phyloP scores from a whole-genome alignment of 2,888 invertebrate genomes.

The Cerceris ruficornis region DNA sequence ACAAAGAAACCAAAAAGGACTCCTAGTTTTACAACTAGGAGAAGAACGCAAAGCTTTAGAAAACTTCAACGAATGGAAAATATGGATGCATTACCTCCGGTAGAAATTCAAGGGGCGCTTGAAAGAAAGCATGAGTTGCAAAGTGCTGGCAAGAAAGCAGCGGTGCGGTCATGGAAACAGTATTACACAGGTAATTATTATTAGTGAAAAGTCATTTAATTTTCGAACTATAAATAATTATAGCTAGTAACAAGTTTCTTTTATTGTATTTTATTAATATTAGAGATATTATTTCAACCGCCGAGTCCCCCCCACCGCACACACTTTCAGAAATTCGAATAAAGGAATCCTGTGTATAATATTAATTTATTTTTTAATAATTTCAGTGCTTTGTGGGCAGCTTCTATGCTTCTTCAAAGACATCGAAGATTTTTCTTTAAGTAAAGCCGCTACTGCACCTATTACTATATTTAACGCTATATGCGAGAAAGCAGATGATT shows the following conservation, averaged over 20 bases:
- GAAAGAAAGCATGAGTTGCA: constrained; percentile 98
- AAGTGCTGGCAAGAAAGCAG: constrained; percentile 96
- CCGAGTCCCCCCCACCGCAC: background rate
- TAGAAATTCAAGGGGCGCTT: constrained; percentile 94
- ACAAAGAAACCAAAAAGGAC: constrained; percentile 94
- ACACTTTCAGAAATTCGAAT: background rate
- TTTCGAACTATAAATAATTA: background rate
- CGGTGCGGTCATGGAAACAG: constrained; percentile 97
- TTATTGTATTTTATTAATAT: background rate
- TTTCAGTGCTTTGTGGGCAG: constrained; percentile 95
- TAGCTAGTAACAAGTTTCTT: background rate
- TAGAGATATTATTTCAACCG: background rate
- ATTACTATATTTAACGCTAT: constrained; percentile 88
- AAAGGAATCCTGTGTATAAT: background rate
- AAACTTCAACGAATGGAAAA: constrained; percentile 86
- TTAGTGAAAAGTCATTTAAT: background rate
- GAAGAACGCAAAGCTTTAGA: constrained; percentile 93
- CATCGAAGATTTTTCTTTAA: constrained; percentile 93
- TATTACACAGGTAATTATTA: constrained; percentile 87
- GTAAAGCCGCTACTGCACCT: constrained; percentile 94
- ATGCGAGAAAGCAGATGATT: constrained; percentile 94
- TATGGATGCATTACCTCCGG: constrained; percentile 89
- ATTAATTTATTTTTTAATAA: constrained; percentile 5
- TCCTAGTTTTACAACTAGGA: constrained; percentile 96
- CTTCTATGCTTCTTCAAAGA: constrained; percentile 98